Evolutionary conservation across 2,113 vertebrate genomes (phyloP), one percentile per base, ranked within the genome.

Genomic region (Nematolebias whitei): DNA sequence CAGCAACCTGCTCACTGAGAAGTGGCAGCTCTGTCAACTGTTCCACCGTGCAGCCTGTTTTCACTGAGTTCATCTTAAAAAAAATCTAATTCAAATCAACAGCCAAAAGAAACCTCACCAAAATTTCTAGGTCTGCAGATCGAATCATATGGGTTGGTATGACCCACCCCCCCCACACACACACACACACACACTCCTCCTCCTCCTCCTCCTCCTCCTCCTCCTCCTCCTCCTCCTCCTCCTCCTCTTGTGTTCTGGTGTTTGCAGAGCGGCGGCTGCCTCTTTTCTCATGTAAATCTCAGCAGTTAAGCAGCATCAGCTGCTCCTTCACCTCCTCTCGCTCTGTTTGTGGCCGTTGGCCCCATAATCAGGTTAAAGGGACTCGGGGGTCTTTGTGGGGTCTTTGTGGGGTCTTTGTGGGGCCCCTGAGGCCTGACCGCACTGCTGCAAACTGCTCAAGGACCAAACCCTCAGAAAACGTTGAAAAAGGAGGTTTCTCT

Each of bases 281-380:
- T 45, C 26, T 49, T 64, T 72, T 64, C 60, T 57, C 52, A 72
- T 72, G 69, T 35, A 35, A 72, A 72, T 72, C 14, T 23, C 18
- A 0, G 22, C 24, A 23, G 8, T 60, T 19, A 35, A 45, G 71
- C 68, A 57, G 79, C 74, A 55, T 55, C 68, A 15, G 35, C 49
- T 50, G 49, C 65, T 50, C 38, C 35, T 44, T 50, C 43, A 1
- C 49, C 5, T 73, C 48, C 48, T 57, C 38, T 41, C 56, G n/a
- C 57, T 40, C 57, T 66, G 51, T 29, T 65, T 35, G 39, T 52
- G 20, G 44, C 66, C 67, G 12, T 16, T 14, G 20, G 76, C 43
- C 58, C 18, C 24, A 58, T 62, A 70, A 77, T 77, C 69, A 58
- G 69, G 61, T 77, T 82, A 66, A 70, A 54, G 70, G 60, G 43